phyloP scores from a whole-genome alignment of 2,888 invertebrate genomes.

The Digitonthophagus gazella region DNA sequence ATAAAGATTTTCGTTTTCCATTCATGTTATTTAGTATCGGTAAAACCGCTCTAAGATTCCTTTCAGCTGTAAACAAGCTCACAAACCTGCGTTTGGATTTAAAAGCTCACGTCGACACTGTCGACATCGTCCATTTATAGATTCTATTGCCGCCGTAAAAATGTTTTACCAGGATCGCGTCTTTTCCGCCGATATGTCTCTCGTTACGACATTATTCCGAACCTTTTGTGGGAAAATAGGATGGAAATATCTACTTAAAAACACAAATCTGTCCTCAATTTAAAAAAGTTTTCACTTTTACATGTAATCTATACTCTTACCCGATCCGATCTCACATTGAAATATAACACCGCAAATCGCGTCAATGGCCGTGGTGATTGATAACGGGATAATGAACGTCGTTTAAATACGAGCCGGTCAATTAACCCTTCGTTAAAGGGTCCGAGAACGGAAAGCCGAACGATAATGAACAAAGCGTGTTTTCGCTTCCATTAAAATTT shows the following conservation, averaged over 20 bases:
- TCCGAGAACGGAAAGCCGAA: background rate
- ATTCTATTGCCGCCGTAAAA: background rate
- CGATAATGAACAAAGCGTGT: conserved; percentile 11
- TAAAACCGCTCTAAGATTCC: background rate
- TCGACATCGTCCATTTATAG: background rate
- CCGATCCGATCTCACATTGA: background rate
- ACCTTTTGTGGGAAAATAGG: background rate
- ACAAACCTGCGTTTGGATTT: background rate
- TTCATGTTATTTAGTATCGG: background rate
- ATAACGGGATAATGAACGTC: conserved; percentile 12
- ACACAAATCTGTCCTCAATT: no score
- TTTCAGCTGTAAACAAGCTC: background rate
- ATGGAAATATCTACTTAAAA: no score
- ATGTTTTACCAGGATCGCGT: background rate
- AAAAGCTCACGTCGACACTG: background rate
- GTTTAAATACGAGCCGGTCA: conserved; percentile 3
- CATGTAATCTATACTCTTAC: no score
- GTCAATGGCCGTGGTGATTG: conserved; percentile 10
- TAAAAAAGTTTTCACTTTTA: no score
- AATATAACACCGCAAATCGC: background rate
- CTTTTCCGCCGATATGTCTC: background rate
- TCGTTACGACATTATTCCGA: background rate
- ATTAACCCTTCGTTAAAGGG: conserved; percentile 16
- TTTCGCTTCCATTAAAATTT: background rate
- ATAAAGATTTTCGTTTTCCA: no score